A percentile compares a stretch with the other conserved stretches of the same genome.
phyloP scores from a whole-genome alignment of 1,140 invertebrate species.

The Mycetomoellerius zeteki region DNA sequence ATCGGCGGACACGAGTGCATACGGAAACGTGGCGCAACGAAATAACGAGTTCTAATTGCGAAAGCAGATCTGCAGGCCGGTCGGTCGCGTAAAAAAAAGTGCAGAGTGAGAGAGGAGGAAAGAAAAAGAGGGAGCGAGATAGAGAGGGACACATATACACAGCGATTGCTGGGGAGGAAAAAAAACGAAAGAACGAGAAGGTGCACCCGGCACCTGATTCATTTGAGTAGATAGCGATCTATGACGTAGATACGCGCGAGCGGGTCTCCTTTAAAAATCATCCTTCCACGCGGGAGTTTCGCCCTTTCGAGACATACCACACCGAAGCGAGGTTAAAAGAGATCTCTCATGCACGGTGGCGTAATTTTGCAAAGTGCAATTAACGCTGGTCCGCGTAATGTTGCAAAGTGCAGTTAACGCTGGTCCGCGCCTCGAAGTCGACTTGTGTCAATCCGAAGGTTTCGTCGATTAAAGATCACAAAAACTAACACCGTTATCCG shows the following conservation, averaged over 20 bases:
- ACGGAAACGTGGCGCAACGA: constrained; percentile 84
- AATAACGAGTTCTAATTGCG: constrained; percentile 86
- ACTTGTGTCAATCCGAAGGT: constrained; percentile 26
- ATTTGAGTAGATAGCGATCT: constrained; percentile 78
- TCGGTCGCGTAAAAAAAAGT: constrained; percentile 38
- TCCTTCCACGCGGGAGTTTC: constrained; percentile 70
- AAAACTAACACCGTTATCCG: constrained; percentile 37
- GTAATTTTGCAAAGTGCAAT: background rate
- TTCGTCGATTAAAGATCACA: constrained; percentile 55
- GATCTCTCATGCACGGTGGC: constrained; percentile 7
- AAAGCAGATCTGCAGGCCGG: constrained; percentile 76
- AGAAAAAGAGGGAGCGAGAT: background rate
- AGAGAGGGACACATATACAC: background rate
- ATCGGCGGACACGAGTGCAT: constrained; percentile 73
- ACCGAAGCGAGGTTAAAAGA: constrained; percentile 30
- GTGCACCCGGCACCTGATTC: constrained; percentile 79
- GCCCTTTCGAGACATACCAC: constrained; percentile 61
- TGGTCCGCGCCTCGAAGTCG: background rate
- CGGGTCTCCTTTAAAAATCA: constrained; percentile 74
- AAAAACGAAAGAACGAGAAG: constrained; percentile 75
- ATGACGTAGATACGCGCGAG: constrained; percentile 75
- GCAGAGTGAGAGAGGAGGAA: constrained; percentile 3
- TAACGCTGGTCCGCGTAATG: constrained; percentile 1
- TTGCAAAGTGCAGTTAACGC: constrained; percentile 8
- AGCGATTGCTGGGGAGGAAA: constrained; percentile 60